phyloP scores from a whole-genome alignment of 1,140 invertebrate species.

The Pomacea maculata region DNA sequence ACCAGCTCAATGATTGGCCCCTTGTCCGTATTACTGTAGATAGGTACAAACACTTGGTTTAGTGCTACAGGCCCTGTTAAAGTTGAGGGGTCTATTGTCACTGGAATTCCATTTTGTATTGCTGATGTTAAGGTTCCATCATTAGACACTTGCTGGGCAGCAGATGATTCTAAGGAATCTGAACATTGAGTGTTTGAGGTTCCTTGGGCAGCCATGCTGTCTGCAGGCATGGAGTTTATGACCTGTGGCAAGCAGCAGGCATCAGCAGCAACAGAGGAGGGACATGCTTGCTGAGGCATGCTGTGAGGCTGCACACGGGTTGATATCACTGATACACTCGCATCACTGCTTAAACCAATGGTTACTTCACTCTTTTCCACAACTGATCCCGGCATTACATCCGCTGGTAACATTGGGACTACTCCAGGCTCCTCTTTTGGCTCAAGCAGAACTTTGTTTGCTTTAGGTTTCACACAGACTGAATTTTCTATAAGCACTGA shows the following conservation, averaged over 20 bases:
- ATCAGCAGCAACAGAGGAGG: too few species aligned
- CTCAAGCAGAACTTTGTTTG: neutral
- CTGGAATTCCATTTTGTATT: constrained; percentile 31
- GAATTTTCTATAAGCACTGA: neutral
- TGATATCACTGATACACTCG: neutral
- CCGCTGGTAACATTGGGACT: neutral
- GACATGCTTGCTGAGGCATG: too few species aligned
- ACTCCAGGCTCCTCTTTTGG: constrained; percentile 9
- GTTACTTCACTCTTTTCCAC: neutral
- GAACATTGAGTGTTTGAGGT: neutral
- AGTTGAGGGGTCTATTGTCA: constrained; percentile 18
- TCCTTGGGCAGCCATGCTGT: neutral
- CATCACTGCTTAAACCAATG: neutral
- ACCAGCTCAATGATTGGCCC: constrained; percentile 37
- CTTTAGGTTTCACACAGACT: neutral
- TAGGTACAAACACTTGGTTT: constrained; percentile 37
- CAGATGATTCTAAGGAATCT: neutral
- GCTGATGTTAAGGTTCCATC: constrained; percentile 30
- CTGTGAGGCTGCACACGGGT: constrained; percentile 3
- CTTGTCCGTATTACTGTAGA: constrained; percentile 37
- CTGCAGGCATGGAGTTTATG: neutral
- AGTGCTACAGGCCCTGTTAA: constrained; percentile 24
- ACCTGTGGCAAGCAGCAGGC: neutral
- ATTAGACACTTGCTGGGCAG: neutral
- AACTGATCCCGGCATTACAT: neutral